A percentile compares a stretch with the other conserved stretches of the same genome.
Evolutionary conservation across 2,113 vertebrate genomes (phyloP).

Genomic region (Carettochelys insculpta): DNA sequence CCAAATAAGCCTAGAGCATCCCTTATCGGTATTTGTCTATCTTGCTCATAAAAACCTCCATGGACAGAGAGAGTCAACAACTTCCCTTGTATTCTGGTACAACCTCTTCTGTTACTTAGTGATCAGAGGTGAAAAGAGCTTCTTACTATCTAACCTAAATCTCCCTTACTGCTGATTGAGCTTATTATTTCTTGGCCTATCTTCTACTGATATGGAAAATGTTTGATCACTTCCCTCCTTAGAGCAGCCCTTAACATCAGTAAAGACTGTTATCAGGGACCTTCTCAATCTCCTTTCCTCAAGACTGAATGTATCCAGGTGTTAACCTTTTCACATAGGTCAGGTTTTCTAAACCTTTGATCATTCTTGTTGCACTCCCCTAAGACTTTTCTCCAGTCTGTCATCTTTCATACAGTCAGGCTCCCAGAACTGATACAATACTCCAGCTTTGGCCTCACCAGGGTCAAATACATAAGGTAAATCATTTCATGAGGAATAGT

Average conservation of each 20-base stretch:
- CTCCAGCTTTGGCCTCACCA: not conserved
- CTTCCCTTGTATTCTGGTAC: no score
- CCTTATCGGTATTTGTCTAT: not conserved
- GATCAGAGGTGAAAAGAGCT: not conserved
- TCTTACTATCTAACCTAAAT: not conserved
- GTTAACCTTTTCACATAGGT: not conserved
- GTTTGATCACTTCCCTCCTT: not conserved
- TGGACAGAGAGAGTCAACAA: not conserved
- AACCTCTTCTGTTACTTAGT: not conserved
- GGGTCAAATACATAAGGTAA: not conserved
- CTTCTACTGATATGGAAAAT: not conserved
- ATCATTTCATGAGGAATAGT: no score
- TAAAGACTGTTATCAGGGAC: not conserved
- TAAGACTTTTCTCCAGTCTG: not conserved
- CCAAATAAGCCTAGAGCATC: not conserved
- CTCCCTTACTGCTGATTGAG: not conserved
- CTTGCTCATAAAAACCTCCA: not conserved
- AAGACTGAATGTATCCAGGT: not conserved
- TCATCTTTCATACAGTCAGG: not conserved
- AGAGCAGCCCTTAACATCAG: not conserved
- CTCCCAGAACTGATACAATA: not conserved
- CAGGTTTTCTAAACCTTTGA: not conserved
- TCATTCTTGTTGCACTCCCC: not conserved
- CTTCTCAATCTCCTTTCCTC: not conserved
- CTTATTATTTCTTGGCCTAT: not conserved